These are phyloP conservation scores for Bos indicus DNA, from an alignment of 2,113 vertebrate species.

Conservation along the genomic window DNA sequence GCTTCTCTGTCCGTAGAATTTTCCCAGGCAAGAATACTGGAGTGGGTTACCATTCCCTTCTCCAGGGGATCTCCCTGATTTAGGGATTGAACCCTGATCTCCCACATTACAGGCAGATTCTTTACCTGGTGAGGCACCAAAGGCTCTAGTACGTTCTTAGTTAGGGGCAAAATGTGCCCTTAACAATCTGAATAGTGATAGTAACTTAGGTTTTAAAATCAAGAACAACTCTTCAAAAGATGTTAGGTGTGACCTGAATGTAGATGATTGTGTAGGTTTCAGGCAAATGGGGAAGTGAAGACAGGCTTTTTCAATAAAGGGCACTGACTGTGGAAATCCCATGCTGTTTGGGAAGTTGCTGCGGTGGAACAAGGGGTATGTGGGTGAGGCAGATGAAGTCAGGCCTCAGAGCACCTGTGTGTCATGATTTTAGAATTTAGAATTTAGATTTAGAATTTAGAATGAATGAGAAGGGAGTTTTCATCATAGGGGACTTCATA, in stretches of 20 bases:
- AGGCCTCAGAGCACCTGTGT: not conserved
- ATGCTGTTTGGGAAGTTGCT: not conserved
- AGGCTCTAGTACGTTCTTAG: not conserved
- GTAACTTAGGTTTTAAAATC: not conserved
- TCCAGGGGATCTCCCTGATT: not conserved
- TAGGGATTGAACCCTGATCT: not conserved
- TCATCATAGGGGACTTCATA: not conserved
- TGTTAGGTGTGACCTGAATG: not conserved
- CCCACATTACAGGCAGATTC: not conserved
- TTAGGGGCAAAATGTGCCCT: not conserved
- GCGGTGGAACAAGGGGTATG: not conserved
- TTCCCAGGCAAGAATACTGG: not conserved
- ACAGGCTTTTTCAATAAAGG: not conserved
- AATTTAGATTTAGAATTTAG: not conserved
- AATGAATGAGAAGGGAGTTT: not conserved
- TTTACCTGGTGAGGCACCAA: not conserved
- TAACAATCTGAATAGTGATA: not conserved
- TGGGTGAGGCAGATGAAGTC: not conserved
- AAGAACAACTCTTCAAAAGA: not conserved
- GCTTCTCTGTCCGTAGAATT: not conserved
- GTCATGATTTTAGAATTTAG: not conserved
- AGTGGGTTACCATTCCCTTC: not conserved
- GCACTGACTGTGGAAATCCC: not conserved
- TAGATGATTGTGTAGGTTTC: not conserved
- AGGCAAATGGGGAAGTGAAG: not conserved